A percentile compares a stretch with the other conserved stretches of the same genome.
Evolutionary conservation across 2,888 invertebrate species (phyloP).

Genomic region (Salpingus planirostris): DNA sequence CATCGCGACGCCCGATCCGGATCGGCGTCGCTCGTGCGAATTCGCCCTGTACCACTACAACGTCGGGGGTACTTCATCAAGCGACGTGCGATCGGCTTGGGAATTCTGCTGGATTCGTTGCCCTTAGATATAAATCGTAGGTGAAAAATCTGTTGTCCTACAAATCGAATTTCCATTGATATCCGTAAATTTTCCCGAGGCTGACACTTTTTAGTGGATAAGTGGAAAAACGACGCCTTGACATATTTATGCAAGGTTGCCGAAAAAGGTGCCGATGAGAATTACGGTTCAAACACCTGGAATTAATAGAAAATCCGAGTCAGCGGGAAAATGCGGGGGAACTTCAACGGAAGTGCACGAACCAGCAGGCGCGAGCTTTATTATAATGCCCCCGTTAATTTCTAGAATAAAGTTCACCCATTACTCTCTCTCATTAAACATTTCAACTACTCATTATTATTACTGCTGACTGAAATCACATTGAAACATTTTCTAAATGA

Average conservation of each 20-base stretch:
- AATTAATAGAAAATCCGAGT: no score
- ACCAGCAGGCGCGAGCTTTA: no score
- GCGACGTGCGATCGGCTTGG: constrained; percentile 30
- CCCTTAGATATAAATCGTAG: constrained; percentile 29
- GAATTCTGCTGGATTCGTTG: constrained; percentile 30
- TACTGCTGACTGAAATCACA: no score
- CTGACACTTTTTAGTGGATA: constrained; percentile 19
- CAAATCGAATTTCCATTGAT: constrained; percentile 37
- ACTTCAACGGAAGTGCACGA: no score
- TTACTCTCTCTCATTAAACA: no score
- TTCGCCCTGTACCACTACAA: constrained; percentile 21
- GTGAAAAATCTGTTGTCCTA: constrained; percentile 36
- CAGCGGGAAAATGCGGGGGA: no score
- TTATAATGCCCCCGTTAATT: no score
- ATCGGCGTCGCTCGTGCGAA: constrained; percentile 18
- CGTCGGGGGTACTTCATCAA: constrained; percentile 28
- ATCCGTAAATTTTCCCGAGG: constrained; percentile 31
- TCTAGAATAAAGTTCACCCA: no score
- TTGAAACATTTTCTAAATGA: no score
- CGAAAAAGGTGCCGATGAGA: no score
- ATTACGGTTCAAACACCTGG: no score
- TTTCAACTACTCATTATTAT: no score
- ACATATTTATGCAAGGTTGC: constrained; percentile 23
- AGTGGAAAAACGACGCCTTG: constrained; percentile 17
- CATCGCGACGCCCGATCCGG: constrained; percentile 32